phyloP scores from a whole-genome alignment of 2,797 vertebrate species.

The Cuniculus paca region DNA sequence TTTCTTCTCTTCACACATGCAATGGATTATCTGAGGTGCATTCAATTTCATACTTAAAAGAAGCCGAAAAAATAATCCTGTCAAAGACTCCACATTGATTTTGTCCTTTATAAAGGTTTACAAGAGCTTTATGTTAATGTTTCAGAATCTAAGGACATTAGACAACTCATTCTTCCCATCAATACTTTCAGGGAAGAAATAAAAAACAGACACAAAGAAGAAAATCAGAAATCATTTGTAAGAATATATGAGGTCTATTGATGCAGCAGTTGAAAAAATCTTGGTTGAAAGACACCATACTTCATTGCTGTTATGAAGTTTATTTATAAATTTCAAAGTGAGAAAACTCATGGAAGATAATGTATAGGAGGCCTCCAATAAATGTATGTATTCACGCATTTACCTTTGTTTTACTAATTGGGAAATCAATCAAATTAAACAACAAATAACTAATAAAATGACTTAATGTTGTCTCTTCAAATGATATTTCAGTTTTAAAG shows the following conservation, averaged over 20 bases:
- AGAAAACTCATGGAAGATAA: background rate
- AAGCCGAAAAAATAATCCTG: constrained; percentile 53
- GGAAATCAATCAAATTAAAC: background rate
- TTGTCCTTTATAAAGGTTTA: constrained; percentile 31
- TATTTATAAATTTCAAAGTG: background rate
- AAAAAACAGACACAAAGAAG: background rate
- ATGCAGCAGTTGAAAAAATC: background rate
- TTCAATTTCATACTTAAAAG: constrained; percentile 31
- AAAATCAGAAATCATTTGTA: background rate
- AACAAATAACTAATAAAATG: background rate
- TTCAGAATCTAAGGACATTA: constrained; percentile 58
- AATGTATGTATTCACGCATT: background rate
- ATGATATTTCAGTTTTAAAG: background rate
- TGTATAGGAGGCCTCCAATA: accelerated
- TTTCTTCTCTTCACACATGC: constrained; percentile 54
- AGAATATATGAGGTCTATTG: background rate
- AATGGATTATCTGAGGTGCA: background rate
- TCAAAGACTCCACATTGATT: constrained; percentile 55
- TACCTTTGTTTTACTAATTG: background rate
- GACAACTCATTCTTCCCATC: constrained; percentile 28
- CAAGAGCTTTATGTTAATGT: constrained; percentile 35
- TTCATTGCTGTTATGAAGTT: background rate
- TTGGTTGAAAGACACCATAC: background rate
- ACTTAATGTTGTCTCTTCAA: background rate
- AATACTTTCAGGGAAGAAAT: background rate